Conservation (phyloP, 92 coral and sea anemone genomes). For the Porites evermanni region DNA sequence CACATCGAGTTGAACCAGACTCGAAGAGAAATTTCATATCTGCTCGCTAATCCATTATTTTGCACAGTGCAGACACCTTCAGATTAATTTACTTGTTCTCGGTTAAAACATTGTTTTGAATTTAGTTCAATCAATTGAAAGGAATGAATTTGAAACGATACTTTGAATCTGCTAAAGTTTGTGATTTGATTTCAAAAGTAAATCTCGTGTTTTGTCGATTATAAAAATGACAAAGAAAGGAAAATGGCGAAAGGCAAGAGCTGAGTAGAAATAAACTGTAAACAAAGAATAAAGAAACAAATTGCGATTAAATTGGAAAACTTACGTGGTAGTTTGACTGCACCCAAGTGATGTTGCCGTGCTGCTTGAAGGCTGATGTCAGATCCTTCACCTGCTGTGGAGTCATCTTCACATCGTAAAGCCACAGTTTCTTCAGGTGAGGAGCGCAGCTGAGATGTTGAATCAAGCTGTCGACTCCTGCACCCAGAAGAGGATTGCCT, state of each 20-base stretch:
- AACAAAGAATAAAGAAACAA: not conserved
- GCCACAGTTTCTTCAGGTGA: not conserved
- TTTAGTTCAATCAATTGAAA: too few species aligned
- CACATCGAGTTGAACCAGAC: too few species aligned
- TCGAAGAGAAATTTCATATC: too few species aligned
- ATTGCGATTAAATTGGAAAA: not conserved
- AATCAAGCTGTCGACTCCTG: not conserved
- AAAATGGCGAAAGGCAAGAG: not conserved
- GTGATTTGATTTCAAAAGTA: not conserved
- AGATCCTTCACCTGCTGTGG: not conserved
- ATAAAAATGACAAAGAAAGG: not conserved
- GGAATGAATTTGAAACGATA: not conserved
- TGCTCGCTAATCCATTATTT: too few species aligned
- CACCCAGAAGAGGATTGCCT: not conserved
- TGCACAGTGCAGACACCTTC: too few species aligned
- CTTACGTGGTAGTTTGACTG: not conserved
- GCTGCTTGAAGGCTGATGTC: not conserved
- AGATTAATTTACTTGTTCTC: too few species aligned
- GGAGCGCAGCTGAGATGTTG: not conserved
- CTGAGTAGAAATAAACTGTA: not conserved
- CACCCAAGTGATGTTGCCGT: not conserved
- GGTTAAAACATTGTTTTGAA: too few species aligned
- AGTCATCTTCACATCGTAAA: not conserved
- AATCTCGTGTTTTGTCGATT: not conserved
- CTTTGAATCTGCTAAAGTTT: not conserved